phyloP scores from a whole-genome alignment of 2,113 vertebrate species.

The Ceyx cyanopectus region DNA sequence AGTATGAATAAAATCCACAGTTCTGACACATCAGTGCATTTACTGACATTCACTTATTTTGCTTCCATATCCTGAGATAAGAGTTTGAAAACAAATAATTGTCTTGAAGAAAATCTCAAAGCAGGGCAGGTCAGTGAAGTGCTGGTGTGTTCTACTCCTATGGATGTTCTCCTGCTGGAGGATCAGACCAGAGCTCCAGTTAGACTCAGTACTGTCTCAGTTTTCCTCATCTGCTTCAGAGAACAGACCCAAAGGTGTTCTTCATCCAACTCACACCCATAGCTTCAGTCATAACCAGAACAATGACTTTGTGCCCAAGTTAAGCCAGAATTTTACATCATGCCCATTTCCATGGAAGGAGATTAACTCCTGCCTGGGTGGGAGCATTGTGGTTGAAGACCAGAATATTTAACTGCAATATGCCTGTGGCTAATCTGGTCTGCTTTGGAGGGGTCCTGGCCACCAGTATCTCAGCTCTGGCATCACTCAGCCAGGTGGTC shows the following conservation, averaged over 20 bases:
- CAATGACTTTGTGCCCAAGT: not conserved
- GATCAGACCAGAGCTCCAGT: not conserved
- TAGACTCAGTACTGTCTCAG: not conserved
- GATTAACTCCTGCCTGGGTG: not conserved
- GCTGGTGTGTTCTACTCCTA: not conserved
- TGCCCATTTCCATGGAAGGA: not conserved
- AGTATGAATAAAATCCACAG: slow-evolving; percentile 68
- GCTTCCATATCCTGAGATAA: slow-evolving; percentile 49
- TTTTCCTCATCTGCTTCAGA: not conserved
- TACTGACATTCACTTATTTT: slow-evolving; percentile 48
- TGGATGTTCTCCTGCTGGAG: not conserved
- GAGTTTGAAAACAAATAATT: slow-evolving; percentile 8
- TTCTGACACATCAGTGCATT: slow-evolving; percentile 43
- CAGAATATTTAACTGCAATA: not conserved
- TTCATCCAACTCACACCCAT: not conserved
- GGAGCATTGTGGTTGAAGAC: not conserved
- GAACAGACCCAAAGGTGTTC: not conserved
- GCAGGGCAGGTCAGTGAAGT: not conserved
- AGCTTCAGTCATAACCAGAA: not conserved
- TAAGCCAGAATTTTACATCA: not conserved
- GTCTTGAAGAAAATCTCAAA: too few species aligned
- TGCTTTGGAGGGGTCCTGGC: not conserved
- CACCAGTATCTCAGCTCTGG: not conserved
- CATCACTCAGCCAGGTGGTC: too few species aligned
- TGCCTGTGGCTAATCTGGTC: not conserved